Evolutionary conservation across 2,888 invertebrate genomes (phyloP).

Genomic region (Sturmia bella): DNA sequence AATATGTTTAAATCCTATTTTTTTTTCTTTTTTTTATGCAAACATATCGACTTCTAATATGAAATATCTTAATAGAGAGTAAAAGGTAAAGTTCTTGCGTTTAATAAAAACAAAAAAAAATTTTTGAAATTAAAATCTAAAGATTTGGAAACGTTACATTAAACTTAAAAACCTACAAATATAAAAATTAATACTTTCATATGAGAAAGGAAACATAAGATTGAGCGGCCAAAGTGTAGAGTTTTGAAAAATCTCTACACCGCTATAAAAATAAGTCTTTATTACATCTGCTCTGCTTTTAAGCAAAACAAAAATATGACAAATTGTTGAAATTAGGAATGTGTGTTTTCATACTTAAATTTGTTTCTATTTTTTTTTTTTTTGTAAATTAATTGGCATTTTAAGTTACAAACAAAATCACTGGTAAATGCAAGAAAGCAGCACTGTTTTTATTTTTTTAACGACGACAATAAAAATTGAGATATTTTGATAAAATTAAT

Average conservation of each 20-base stretch:
- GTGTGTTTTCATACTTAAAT: not conserved
- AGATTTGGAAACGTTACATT: not conserved
- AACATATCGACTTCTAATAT: slow-evolving; percentile 20
- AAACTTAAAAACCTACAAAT: not conserved
- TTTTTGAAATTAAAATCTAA: slow-evolving; percentile 8
- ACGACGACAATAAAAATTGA: slow-evolving; percentile 2
- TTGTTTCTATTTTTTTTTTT: not conserved
- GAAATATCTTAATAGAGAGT: slow-evolving; percentile 18
- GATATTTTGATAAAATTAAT: slow-evolving; percentile 19
- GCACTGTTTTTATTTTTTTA: slow-evolving; percentile 3
- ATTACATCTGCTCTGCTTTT: not conserved
- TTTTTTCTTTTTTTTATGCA: not conserved
- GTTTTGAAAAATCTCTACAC: slow-evolving; percentile 4
- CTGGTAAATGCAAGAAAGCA: slow-evolving; percentile 32
- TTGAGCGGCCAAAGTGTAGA: slow-evolving; percentile 44
- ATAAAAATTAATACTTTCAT: slow-evolving; percentile 25
- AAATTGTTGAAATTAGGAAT: slow-evolving; percentile 14
- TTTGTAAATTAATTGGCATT: slow-evolving; percentile 37
- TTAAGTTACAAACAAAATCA: slow-evolving; percentile 31
- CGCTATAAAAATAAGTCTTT: slow-evolving; percentile 22
- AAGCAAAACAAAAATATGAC: not conserved
- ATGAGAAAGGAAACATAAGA: slow-evolving; percentile 59
- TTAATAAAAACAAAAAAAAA: not conserved
- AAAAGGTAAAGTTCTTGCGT: not conserved
- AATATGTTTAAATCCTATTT: slow-evolving; percentile 30